A percentile compares a stretch with the other conserved stretches of the same genome.
phyloP scores from a whole-genome alignment of 2,888 invertebrate genomes.

The Ornithoptera alexandrae region DNA sequence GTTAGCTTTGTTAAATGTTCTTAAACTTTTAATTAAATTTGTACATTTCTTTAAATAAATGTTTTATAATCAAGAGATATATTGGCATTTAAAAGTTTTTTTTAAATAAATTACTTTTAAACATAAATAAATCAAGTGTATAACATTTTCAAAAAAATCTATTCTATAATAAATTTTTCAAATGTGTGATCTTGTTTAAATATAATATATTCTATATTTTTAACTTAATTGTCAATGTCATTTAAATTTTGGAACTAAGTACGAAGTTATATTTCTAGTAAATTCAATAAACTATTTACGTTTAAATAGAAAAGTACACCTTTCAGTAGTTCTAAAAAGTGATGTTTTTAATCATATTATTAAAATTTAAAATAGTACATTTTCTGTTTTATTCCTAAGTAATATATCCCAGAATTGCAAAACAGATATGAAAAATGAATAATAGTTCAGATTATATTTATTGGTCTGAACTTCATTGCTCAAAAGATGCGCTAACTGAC shows the following conservation, averaged over 20 bases:
- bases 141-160: no score
- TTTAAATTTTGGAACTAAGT: neutral
- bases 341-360: constrained; percentile 1
- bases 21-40: no score
- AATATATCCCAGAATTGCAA: neutral
- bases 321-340: neutral
- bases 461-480: constrained; percentile 80
- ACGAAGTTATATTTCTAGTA: neutral
- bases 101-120: no score
- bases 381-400: neutral
- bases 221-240: neutral
- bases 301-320: neutral
- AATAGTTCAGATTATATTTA: constrained; percentile 68
- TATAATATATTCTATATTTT: neutral
- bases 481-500: constrained; percentile 85
- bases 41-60: no score
- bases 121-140: no score
- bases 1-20: no score
- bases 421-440: constrained; percentile 68
- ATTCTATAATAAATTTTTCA: neutral
- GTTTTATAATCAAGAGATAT: no score
- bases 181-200: neutral
- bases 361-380: neutral
- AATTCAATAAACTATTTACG: neutral
- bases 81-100: no score